Evolutionary conservation across 2,113 vertebrate species (phyloP).

Genomic region (Empidonax traillii): DNA sequence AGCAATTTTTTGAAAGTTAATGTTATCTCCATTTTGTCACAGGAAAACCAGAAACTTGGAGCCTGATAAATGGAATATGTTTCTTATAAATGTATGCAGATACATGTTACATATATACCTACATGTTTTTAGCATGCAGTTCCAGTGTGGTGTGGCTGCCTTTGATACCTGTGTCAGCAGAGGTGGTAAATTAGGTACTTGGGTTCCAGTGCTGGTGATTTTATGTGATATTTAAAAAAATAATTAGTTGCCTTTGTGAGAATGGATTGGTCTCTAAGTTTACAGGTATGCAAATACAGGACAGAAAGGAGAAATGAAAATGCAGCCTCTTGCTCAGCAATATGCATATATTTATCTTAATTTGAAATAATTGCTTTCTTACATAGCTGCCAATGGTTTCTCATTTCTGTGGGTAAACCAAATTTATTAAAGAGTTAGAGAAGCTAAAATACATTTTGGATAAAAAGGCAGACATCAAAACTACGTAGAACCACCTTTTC

Average conservation of each 20-base stretch:
- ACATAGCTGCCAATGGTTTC: neutral
- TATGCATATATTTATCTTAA: neutral
- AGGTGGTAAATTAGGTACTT: neutral
- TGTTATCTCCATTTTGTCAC: neutral
- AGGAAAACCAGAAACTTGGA: neutral
- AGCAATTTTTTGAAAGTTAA: neutral
- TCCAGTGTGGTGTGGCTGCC: neutral
- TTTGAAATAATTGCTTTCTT: neutral
- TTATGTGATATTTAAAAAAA: neutral
- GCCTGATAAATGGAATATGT: neutral
- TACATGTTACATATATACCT: neutral
- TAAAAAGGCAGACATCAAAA: neutral
- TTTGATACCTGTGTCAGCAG: neutral
- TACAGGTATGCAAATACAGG: neutral
- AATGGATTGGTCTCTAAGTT: neutral
- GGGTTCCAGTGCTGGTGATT: neutral
- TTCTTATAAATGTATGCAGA: neutral
- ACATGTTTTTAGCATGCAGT: neutral
- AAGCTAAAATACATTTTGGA: neutral
- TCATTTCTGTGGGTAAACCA: neutral
- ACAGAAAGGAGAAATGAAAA: neutral
- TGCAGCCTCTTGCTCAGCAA: neutral
- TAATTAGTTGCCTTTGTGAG: neutral
- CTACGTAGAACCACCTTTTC: neutral
- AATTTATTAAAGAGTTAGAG: neutral